These are phyloP conservation scores for Lagodon rhomboides DNA, from an alignment of 2,797 vertebrate species.

Conservation along the genomic window DNA sequence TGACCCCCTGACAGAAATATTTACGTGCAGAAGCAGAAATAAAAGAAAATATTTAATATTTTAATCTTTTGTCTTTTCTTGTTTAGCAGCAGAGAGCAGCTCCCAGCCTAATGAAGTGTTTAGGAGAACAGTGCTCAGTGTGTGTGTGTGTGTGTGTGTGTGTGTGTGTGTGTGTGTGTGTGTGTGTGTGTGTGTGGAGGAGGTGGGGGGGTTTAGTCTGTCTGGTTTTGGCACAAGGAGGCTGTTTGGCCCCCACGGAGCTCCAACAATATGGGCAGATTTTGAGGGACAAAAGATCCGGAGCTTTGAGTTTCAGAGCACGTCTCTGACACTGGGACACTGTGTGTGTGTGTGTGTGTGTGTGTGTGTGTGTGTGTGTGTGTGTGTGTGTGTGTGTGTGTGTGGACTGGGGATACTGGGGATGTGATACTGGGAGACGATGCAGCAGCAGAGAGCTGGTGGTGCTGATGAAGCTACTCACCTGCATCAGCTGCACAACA, in stretches of 20 bases:
- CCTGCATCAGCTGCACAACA: conserved; percentile 41
- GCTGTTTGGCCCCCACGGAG: conserved; percentile 83
- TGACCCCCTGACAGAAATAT: conserved; percentile 27
- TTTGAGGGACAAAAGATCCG: conserved; percentile 89
- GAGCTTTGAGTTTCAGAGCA: conserved; percentile 91
- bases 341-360: not conserved
- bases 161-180: conserved; percentile 19
- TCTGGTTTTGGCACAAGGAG: conserved; percentile 77
- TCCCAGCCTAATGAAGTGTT: conserved; percentile 31
- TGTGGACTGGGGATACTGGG: conserved; percentile 51
- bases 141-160: conserved; percentile 26
- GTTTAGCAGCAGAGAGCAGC: conserved; percentile 11
- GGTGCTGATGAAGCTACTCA: not conserved
- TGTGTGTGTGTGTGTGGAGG: conserved; percentile 8
- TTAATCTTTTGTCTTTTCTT: conserved; percentile 3
- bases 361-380: not conserved
- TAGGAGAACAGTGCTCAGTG: not conserved
- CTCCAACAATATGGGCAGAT: conserved; percentile 89
- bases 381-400: not conserved
- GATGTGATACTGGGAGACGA: conserved; percentile 35
- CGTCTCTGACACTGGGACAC: conserved; percentile 78
- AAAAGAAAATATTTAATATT: no score
- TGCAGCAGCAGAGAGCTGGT: not conserved
- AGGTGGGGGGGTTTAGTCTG: conserved; percentile 30
- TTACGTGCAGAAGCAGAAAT: not conserved